Base-by-base conservation (phyloP, 2,113 vertebrate genomes). In the Polyodon spathula region DNA sequence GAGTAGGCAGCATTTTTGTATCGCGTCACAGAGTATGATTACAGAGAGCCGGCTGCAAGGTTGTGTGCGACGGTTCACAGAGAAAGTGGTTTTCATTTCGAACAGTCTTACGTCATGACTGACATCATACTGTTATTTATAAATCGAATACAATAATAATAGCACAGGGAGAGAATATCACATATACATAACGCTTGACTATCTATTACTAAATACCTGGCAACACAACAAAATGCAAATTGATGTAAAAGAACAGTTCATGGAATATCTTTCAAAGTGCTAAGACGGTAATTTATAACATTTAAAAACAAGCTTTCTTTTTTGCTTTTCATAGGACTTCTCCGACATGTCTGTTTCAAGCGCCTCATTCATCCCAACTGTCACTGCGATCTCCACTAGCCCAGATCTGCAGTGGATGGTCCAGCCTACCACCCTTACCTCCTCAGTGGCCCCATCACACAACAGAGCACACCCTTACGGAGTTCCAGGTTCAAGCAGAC, bases 361-460 rank as follows among this genome's bases (percentile, higher is more conserved):
- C 69, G 75, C 88, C 80, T 91, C 81, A 73, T 94, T 96, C 77
- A 86, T 93, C 42, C 93, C 93, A 52, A 95, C 92, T 0, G 88
- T 96, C 78, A 95, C 93, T 0, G 91, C 93, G 58, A 91, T 95
- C 67, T 94, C 91, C 0, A 86, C 86, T 2, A 91, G 87, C 62
- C 86, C 89, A 0, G 92, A 95, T 67, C 82, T 96, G 72, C 89
- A 94, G 80, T 96, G 93, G 93, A 86, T 96, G 84, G 93, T 95
- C 58, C 92, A 93, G 76, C 89, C 93, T 42, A 76, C 91, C 61
- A 68, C 84, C 2, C 76, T 83, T 42, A 82, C 90, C 43, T 91
- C 92, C 8, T 93, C 92, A 0, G 82, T 92, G 75, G 90, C 92
- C 42, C 88, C 91, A 0, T 95, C 93, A 40, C 85, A 91, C 78